Percentiles rank a stretch among this genome's conserved stretches.
phyloP scores from a whole-genome alignment of 2,888 invertebrate genomes.

The Sesamia inferens region DNA sequence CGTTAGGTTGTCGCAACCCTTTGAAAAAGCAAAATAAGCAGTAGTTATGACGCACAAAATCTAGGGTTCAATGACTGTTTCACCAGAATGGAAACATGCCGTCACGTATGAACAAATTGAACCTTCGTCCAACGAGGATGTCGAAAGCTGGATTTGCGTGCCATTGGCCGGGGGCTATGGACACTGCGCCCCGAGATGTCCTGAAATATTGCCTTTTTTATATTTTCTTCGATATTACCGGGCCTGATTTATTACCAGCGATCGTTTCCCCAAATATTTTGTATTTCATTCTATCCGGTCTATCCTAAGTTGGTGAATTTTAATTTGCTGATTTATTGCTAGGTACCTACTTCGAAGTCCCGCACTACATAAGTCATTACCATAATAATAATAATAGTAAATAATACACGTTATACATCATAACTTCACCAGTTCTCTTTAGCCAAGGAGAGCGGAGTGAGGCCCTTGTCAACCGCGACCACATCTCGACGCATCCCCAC shows the following conservation, averaged over 20 bases:
- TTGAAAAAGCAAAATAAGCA: not conserved
- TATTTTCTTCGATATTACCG: conserved; percentile 16
- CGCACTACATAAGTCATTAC: too few species aligned
- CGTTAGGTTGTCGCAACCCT: not conserved
- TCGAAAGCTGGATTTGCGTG: conserved; percentile 46
- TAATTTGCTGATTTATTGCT: not conserved
- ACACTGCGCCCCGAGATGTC: conserved; percentile 18
- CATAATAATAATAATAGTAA: too few species aligned
- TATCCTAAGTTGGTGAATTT: conserved; percentile 4
- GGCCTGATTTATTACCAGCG: conserved; percentile 30
- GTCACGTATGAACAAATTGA: conserved; percentile 54
- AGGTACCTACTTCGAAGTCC: not conserved
- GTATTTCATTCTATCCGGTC: not conserved
- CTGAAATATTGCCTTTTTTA: conserved; percentile 38
- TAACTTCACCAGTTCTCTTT: too few species aligned
- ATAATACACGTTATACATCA: too few species aligned
- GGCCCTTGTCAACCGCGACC: too few species aligned
- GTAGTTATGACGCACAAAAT: conserved; percentile 13
- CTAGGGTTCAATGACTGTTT: conserved; percentile 51
- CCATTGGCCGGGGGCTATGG: conserved; percentile 47
- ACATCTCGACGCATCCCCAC: too few species aligned
- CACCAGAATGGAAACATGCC: conserved; percentile 21
- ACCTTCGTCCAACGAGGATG: conserved; percentile 58
- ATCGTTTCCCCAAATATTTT: conserved; percentile 19
- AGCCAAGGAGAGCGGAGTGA: too few species aligned